phyloP scores from a whole-genome alignment of 2,797 vertebrate species.

The Ceyx erithaca region DNA sequence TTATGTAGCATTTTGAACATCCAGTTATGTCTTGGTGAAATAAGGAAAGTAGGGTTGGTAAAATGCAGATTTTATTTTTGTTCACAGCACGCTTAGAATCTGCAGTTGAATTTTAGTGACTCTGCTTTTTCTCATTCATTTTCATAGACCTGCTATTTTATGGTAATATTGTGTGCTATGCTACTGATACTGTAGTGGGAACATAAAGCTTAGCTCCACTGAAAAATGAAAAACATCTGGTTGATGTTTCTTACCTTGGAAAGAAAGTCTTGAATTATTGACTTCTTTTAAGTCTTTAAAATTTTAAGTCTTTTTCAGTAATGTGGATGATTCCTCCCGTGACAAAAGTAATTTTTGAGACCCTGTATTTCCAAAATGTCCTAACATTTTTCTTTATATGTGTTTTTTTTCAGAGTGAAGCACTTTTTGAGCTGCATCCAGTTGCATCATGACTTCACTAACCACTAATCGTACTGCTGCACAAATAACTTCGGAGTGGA shows the following conservation, averaged over 20 bases:
- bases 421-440: background rate
- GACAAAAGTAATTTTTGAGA: background rate
- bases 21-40: background rate
- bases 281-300: background rate
- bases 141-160: background rate
- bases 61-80: background rate
- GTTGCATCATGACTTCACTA: background rate
- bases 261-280: background rate
- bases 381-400: background rate
- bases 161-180: background rate
- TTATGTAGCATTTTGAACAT: constrained; percentile 10
- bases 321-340: background rate
- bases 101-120: background rate
- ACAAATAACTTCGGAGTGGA: background rate
- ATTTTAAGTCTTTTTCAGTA: background rate
- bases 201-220: background rate
- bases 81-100: background rate
- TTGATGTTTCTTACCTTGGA: background rate
- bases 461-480: background rate
- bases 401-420: constrained; percentile 12
- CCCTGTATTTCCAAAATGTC: background rate
- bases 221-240: background rate
- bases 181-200: background rate
- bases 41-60: background rate
- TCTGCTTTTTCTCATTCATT: background rate